These are phyloP conservation scores for Drosophila gunungcola DNA, from an alignment of 1,140 invertebrate species.

Conservation along the genomic window DNA sequence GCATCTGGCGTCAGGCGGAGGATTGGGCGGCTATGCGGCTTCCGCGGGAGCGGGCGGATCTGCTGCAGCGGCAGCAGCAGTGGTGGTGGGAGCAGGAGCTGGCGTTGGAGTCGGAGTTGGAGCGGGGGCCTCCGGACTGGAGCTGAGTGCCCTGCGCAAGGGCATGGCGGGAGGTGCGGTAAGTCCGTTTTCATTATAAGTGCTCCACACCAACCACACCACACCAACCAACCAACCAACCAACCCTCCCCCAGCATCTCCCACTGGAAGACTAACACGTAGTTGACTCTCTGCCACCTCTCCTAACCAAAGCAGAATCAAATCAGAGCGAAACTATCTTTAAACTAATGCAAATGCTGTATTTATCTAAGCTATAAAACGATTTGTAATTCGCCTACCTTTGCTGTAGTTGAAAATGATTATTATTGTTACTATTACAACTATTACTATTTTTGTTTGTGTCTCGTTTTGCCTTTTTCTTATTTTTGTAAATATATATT, in stretches of 20 bases:
- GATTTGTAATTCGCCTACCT: constrained; percentile 31
- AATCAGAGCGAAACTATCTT: constrained; percentile 12
- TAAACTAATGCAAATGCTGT: constrained; percentile 45
- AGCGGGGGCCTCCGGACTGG: constrained; percentile 48
- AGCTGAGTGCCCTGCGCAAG: constrained; percentile 73
- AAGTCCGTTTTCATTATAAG: constrained; percentile 82
- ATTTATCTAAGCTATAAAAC: constrained; percentile 33
- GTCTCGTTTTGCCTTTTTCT: constrained; percentile 19
- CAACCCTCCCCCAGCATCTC: constrained; percentile 48
- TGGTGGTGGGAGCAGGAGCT: constrained; percentile 35
- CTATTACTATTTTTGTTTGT: constrained; percentile 53
- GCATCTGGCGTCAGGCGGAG: constrained; percentile 58
- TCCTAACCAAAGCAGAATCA: constrained; percentile 38
- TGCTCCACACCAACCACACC: constrained; percentile 52
- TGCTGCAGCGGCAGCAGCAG: constrained; percentile 12
- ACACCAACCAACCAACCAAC: background rate
- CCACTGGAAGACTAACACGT: constrained; percentile 64
- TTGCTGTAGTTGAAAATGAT: constrained; percentile 35
- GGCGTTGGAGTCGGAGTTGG: constrained; percentile 23
- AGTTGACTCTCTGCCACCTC: constrained; percentile 46
- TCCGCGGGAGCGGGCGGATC: constrained; percentile 32
- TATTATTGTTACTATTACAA: constrained; percentile 28
- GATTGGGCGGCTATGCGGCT: constrained; percentile 39
- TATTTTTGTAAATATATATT: constrained; percentile 59
- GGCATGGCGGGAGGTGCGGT: constrained; percentile 77